phyloP scores from a whole-genome alignment of 2,888 invertebrate species.

The Abscondita cerata region DNA sequence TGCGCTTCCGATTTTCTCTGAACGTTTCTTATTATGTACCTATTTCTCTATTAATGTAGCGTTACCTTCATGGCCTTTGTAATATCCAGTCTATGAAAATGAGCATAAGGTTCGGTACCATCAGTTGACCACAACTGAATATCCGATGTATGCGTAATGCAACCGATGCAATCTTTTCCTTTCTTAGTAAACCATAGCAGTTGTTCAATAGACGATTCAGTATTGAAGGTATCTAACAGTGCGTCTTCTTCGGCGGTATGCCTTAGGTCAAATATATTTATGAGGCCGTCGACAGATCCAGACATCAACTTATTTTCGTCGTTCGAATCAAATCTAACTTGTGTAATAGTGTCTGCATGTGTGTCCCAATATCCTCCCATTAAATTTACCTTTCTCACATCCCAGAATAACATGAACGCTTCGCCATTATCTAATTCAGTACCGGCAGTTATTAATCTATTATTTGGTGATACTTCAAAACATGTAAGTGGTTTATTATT shows the following conservation, averaged over 20 bases:
- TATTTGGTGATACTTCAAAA: conserved; percentile 77
- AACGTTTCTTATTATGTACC: conserved; percentile 48
- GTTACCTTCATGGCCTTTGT: conserved; percentile 65
- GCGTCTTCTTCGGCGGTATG: conserved; percentile 82
- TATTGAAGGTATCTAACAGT: conserved; percentile 76
- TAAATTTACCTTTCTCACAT: conserved; percentile 67
- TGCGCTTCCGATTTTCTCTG: conserved; percentile 68
- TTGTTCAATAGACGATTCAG: conserved; percentile 77
- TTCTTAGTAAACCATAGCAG: conserved; percentile 63
- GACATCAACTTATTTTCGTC: conserved; percentile 73
- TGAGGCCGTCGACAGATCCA: conserved; percentile 83
- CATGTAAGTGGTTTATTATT: conserved; percentile 67
- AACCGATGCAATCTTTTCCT: conserved; percentile 64
- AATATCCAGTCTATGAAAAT: conserved; percentile 66
- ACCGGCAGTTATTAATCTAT: conserved; percentile 76
- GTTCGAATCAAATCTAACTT: conserved; percentile 74
- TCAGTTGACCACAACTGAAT: conserved; percentile 73
- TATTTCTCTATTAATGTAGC: too few species aligned
- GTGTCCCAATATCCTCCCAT: conserved; percentile 85
- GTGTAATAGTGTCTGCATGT: conserved; percentile 82
- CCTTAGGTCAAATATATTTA: conserved; percentile 82
- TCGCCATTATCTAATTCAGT: conserved; percentile 74
- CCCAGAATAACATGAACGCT: conserved; percentile 83
- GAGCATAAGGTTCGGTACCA: conserved; percentile 66
- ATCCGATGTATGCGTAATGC: conserved; percentile 75